Evolutionary conservation across 1,140 invertebrate species (phyloP).

Genomic region (Brachionus calyciflorus): DNA sequence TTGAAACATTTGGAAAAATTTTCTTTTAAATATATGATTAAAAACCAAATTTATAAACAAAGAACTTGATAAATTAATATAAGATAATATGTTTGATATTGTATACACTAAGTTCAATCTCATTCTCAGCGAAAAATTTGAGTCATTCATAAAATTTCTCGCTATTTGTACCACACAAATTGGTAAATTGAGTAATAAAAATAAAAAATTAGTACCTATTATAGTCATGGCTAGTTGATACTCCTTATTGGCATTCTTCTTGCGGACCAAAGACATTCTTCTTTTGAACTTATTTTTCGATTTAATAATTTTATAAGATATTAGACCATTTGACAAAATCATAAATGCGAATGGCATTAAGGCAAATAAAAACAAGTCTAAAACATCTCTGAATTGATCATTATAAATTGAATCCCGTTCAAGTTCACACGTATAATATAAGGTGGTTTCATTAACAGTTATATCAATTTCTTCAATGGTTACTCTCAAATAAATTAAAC

Average conservation of each 20-base stretch:
- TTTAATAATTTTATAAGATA: background rate
- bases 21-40: constrained; percentile 36
- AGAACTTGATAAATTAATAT: constrained; percentile 39
- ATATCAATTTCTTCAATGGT: background rate
- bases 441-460: background rate
- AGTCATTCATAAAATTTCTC: background rate
- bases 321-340: background rate
- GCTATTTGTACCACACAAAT: constrained; percentile 7
- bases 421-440: background rate
- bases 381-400: background rate
- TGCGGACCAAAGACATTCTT: background rate
- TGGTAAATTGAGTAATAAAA: constrained; percentile 11
- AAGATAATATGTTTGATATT: constrained; percentile 1
- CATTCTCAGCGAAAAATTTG: too few species aligned
- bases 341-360: constrained; percentile 16
- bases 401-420: background rate
- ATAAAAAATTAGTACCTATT: constrained; percentile 19
- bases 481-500: constrained; percentile 16
- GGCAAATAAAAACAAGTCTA: background rate
- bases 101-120: background rate
- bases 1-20: too few species aligned
- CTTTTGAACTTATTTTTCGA: constrained; percentile 11
- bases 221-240: constrained; percentile 30
- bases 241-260: background rate
- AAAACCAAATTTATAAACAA: constrained; percentile 19